Percentiles rank a stretch among this genome's conserved stretches.
Evolutionary conservation across 1,140 invertebrate genomes (phyloP).

Genomic region (Zophobas atratus): DNA sequence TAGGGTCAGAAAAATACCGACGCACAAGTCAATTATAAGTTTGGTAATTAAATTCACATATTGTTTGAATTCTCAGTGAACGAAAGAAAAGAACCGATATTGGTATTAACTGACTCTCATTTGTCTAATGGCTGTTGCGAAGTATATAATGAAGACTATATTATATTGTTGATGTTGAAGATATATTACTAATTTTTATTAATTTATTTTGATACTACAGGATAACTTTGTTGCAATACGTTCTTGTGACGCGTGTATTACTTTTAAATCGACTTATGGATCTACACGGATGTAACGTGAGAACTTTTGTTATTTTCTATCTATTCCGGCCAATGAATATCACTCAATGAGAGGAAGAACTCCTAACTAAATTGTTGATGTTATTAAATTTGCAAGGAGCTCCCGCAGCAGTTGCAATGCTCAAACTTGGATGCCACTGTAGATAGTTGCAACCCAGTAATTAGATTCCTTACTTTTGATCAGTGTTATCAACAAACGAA

Average conservation of each 20-base stretch:
- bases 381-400: slow-evolving; percentile 40
- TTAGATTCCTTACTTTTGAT: slow-evolving; percentile 11
- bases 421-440: background rate
- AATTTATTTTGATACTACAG: slow-evolving; percentile 56
- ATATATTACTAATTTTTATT: slow-evolving; percentile 59
- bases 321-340: slow-evolving; percentile 44
- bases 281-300: slow-evolving; percentile 38
- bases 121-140: slow-evolving; percentile 65
- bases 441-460: background rate
- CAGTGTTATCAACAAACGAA: background rate
- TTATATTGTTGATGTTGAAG: slow-evolving; percentile 64
- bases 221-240: slow-evolving; percentile 56
- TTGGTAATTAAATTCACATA: slow-evolving; percentile 34
- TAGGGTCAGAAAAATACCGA: slow-evolving; percentile 62
- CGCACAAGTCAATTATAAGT: slow-evolving; percentile 62
- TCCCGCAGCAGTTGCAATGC: slow-evolving; percentile 16
- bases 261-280: slow-evolving; percentile 43
- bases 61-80: slow-evolving; percentile 24
- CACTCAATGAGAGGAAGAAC: slow-evolving; percentile 16
- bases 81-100: slow-evolving; percentile 35
- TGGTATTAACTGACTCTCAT: slow-evolving; percentile 63
- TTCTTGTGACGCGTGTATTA: slow-evolving; percentile 46
- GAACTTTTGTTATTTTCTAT: slow-evolving; percentile 43
- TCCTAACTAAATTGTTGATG: slow-evolving; percentile 38
- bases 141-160: slow-evolving; percentile 63